Percentiles rank a stretch among this genome's conserved stretches.
Evolutionary conservation across 2,888 invertebrate genomes (phyloP).

Genomic region (Phania funesta): DNA sequence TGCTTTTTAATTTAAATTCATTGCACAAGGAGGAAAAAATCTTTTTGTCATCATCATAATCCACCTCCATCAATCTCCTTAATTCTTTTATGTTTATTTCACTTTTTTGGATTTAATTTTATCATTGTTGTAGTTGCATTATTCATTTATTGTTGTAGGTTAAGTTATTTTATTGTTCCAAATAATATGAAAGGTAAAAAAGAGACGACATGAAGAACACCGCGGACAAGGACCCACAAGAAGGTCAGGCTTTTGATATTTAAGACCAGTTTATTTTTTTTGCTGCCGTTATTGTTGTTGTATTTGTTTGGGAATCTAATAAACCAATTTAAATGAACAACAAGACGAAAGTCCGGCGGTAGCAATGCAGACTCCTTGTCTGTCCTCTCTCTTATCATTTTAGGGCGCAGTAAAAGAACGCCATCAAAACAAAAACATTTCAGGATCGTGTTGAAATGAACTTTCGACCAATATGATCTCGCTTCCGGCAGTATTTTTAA

Average conservation of each 20-base stretch:
- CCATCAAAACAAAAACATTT: conserved; percentile 14
- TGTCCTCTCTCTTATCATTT: conserved; percentile 23
- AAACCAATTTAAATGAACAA: conserved; percentile 47
- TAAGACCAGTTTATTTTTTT: conserved; percentile 58
- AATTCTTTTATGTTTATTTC: conserved; percentile 34
- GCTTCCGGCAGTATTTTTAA: conserved; percentile 4
- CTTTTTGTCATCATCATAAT: conserved; percentile 47
- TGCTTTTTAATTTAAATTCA: too few relatives aligned
- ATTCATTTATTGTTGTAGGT: conserved; percentile 54
- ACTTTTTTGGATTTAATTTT: conserved; percentile 20
- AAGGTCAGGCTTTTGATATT: too few relatives aligned
- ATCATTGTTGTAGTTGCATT: too few relatives aligned
- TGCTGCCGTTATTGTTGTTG: too few relatives aligned
- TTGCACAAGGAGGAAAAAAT: conserved; percentile 34
- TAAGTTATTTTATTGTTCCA: conserved; percentile 49
- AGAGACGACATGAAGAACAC: neutral
- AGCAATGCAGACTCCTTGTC: conserved; percentile 36
- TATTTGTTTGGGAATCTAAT: conserved; percentile 42
- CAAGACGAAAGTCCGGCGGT: conserved; percentile 36
- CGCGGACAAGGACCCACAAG: conserved; percentile 36
- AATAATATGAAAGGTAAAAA: conserved; percentile 1
- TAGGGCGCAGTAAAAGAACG: neutral
- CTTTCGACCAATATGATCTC: conserved; percentile 53
- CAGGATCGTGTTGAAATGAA: conserved; percentile 55
- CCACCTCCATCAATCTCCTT: conserved; percentile 34